Base-by-base conservation (phyloP, 2,113 vertebrate species). In the Bungarus multicinctus region DNA sequence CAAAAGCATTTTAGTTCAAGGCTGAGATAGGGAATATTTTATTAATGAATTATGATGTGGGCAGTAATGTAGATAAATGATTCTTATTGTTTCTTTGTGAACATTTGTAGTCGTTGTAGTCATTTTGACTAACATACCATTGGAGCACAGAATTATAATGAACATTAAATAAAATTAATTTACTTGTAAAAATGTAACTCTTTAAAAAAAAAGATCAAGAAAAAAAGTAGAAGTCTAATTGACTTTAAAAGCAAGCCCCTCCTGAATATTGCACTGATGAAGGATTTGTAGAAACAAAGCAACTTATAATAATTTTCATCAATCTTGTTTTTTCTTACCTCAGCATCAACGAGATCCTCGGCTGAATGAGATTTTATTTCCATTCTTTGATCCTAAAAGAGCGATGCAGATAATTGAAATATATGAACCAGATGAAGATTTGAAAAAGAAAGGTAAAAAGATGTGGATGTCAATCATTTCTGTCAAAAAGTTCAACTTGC, bases 281-380 rank as follows among this genome's bases (percentile, higher is more conserved):
- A 94, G 94, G 93, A 14, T 93, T 93, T 93, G 92, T 94, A 93
- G 94, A 90, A 95, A 10, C 87, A 89, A 95, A 94, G 87, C 43
- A 60, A 30, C 95, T 85, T 64, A 45, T 53, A 1, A 95, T 94
- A 93, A 90, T 95, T 94, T 94, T 92, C 94, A 96, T 98, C 96
- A 97, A 96, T 95, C 93, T 85, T 45, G 0, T 97, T 97, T 93
- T 97, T 96, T 12, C 95, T 97, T 95, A 97, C 96, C 94, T 96
- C 97, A 99, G 99, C 99, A 99, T 96, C 99, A 99, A 95, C 98
- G 99, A 93, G 99, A 99, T 94, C 99, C 99, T 89, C 98, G 99
- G 90, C 97, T 99, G 97, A 99, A 99, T 92, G 99, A 99, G 97
- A 99, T 99, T 98, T 98, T 99, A 91, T 99, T 99, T 96, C 99